Percentiles rank a stretch among this genome's conserved stretches.
phyloP scores from a whole-genome alignment of 1,140 invertebrate genomes.

The Bombyx mandarina region DNA sequence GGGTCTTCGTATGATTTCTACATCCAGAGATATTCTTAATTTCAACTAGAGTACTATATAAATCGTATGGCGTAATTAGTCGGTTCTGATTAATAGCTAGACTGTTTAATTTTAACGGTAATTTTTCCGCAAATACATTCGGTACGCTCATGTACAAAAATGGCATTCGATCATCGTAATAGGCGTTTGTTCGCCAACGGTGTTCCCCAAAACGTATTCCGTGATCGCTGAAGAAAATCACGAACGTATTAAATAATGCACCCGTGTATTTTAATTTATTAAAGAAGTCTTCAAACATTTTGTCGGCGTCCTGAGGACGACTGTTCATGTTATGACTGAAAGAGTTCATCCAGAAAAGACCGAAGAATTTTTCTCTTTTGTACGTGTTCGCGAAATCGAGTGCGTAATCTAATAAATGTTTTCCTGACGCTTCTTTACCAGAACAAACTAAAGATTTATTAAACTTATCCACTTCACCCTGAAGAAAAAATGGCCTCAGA shows the following conservation, averaged over 20 bases:
- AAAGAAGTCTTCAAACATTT: conserved; percentile 70
- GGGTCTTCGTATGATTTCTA: conserved; percentile 37
- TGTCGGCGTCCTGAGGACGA: conserved; percentile 73
- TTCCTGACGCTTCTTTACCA: conserved; percentile 71
- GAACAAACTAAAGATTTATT: conserved; percentile 64
- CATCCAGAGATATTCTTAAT: conserved; percentile 53
- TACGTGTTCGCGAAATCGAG: conserved; percentile 76
- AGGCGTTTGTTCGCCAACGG: conserved; percentile 80
- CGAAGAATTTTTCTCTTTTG: conserved; percentile 73
- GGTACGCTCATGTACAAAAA: conserved; percentile 82
- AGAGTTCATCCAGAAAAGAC: conserved; percentile 80
- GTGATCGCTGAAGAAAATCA: conserved; percentile 90
- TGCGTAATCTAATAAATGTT: conserved; percentile 74
- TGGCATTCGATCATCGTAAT: conserved; percentile 87
- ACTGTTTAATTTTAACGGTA: conserved; percentile 73
- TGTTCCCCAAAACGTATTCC: conserved; percentile 86
- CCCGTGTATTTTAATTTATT: conserved; percentile 66
- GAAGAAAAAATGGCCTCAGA: conserved; percentile 76
- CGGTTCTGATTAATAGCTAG: conserved; percentile 76
- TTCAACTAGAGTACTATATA: conserved; percentile 74
- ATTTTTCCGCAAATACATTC: conserved; percentile 73
- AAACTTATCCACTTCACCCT: conserved; percentile 58
- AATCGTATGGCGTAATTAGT: conserved; percentile 82
- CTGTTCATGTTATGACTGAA: conserved; percentile 79
- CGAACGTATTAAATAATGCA: conserved; percentile 71